Base-by-base conservation (phyloP, 2,888 invertebrate genomes). In the Amiota minor region DNA sequence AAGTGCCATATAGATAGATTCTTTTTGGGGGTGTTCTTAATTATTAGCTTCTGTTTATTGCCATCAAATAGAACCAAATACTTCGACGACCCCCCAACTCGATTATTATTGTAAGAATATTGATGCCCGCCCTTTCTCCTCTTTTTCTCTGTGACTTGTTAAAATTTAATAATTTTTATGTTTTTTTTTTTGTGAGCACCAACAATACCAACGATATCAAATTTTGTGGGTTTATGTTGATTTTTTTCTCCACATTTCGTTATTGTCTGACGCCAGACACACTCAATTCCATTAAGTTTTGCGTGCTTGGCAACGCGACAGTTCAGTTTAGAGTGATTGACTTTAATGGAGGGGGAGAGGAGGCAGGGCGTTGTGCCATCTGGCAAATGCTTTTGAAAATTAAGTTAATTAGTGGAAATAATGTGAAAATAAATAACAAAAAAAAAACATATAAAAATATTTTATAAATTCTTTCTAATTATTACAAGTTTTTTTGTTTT, bases 91-190 rank as follows among this genome's bases (percentile, higher is more conserved):
- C n/a, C 46, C 10, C 16, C 64, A n/a, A 46, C n/a, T 46, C 12
- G 1, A 35, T 18, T n/a, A n/a, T 35, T 35, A 35, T 35, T 35
- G 35, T 16, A 10, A 9, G 11, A 61, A 23, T 20, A 45, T 14
- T 46, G 10, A 65, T 18, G 47, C 59, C 59, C 59, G 59, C 65
- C 47, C 47, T 65, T 65, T 65, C 18, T 1, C 46, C 0, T 9
- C 10, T 46, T n/a, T 65, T 1, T 16, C 10, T 50, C 53, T 68
- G 53, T 16, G 20, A 68, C 67, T 68, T 68, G 53, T 68, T 68
- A 68, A 68, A 68, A 68, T 68, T 68, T 68, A 68, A 68, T 68
- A 68, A 68, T 68, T 68, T 68, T 68, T 53, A 53, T 68, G 35
- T 68, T 68, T 68, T 68, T 53, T 23, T 67, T 20, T 67, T 67